Evolutionary conservation across 1,140 invertebrate genomes (phyloP).

Genomic region (Chironomus striatipennis): DNA sequence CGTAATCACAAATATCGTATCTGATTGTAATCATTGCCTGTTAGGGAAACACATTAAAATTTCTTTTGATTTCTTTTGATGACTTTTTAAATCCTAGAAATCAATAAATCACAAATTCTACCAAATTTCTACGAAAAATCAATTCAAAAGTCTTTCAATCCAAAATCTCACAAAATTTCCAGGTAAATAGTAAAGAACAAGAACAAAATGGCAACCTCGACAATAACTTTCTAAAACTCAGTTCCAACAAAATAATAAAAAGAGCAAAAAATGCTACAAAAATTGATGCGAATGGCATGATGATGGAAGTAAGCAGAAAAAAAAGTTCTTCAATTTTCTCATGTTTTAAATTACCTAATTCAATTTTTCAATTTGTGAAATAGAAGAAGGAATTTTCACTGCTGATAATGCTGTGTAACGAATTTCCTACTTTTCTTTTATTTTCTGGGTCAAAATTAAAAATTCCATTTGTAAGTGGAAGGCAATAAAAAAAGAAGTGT

Average conservation of each 20-base stretch:
- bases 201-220: too few relatives aligned
- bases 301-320: background rate
- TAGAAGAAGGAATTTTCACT: background rate
- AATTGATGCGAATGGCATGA: background rate
- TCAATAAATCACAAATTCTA: too few relatives aligned
- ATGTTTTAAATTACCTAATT: constrained; percentile 17
- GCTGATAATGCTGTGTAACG: constrained; percentile 6
- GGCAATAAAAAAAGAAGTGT: too few relatives aligned
- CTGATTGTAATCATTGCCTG: too few relatives aligned
- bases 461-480: background rate
- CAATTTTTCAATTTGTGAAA: constrained; percentile 18
- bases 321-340: background rate
- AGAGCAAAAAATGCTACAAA: constrained; percentile 14
- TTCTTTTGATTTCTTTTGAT: too few relatives aligned
- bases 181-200: too few relatives aligned
- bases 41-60: too few relatives aligned
- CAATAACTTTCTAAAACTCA: background rate
- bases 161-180: too few relatives aligned
- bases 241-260: background rate
- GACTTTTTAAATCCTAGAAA: too few relatives aligned
- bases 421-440: background rate
- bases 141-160: too few relatives aligned
- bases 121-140: too few relatives aligned
- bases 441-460: constrained; percentile 8
- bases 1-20: too few relatives aligned